Percentiles rank a stretch among this genome's conserved stretches.
These are phyloP conservation scores for Scaptodrosophila lebanonensis DNA, from an alignment of 1,140 invertebrate genomes.

Conservation along the genomic window DNA sequence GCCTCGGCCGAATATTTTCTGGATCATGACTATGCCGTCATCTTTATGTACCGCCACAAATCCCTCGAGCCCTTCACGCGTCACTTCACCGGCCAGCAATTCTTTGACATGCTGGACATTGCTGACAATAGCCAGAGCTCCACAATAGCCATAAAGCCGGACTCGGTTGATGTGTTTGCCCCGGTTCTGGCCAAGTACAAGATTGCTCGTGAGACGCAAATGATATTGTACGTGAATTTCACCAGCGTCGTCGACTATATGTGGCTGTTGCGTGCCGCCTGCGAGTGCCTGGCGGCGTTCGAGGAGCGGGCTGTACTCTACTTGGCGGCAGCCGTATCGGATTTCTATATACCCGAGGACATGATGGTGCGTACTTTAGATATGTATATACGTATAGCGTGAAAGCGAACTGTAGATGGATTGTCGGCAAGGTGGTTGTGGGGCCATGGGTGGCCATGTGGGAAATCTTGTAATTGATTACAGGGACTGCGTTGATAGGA, in stretches of 20 bases:
- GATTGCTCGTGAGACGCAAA: conserved; percentile 81
- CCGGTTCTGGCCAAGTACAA: conserved; percentile 86
- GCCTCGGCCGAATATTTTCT: conserved; percentile 97
- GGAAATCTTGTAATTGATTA: conserved; percentile 74
- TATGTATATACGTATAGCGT: not conserved
- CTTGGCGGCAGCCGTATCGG: conserved; percentile 97
- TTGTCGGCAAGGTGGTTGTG: not conserved
- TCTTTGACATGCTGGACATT: conserved; percentile 89
- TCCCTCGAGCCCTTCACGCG: conserved; percentile 93
- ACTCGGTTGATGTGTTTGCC: conserved; percentile 83
- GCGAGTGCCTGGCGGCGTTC: conserved; percentile 84
- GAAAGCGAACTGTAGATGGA: not conserved
- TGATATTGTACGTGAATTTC: conserved; percentile 87
- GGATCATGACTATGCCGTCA: conserved; percentile 86
- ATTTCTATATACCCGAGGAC: conserved; percentile 97
- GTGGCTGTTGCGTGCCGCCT: conserved; percentile 89
- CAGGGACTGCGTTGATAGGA: conserved; percentile 32
- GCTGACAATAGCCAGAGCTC: conserved; percentile 80
- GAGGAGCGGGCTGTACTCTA: conserved; percentile 89
- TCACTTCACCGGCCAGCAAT: conserved; percentile 87
- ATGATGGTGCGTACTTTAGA: conserved; percentile 88
- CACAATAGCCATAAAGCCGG: conserved; percentile 83
- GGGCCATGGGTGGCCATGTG: conserved; percentile 33
- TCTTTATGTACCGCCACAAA: conserved; percentile 88
- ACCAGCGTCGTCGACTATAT: conserved; percentile 95